Percentiles rank a stretch among this genome's conserved stretches.
phyloP scores from a whole-genome alignment of 2,113 vertebrate species.

The Tonatia bakeri region DNA sequence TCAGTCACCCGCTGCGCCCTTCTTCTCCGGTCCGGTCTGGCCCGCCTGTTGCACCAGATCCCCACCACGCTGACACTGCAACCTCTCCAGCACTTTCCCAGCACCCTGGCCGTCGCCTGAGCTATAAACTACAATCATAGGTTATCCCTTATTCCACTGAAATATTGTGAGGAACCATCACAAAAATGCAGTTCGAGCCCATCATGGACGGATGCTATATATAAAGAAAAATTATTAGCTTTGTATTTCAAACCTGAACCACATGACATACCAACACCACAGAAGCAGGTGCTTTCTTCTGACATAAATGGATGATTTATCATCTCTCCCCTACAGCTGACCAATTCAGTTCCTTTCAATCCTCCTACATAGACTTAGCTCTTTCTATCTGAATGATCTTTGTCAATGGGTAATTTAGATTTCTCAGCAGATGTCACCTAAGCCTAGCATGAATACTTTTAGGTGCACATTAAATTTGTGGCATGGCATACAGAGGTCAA shows the following conservation, averaged over 20 bases:
- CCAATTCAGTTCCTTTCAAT: conserved; percentile 57
- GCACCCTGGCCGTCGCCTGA: neutral
- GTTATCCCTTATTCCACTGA: conserved; percentile 18
- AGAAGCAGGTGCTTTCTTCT: neutral
- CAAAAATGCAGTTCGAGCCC: neutral
- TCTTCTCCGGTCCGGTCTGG: neutral
- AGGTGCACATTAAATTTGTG: conserved; percentile 76
- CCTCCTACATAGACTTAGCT: conserved; percentile 22
- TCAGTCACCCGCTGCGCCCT: rapidly evolving
- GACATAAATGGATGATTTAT: conserved; percentile 71
- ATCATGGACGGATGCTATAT: conserved; percentile 33
- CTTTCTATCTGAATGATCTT: conserved; percentile 69
- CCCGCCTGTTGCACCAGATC: neutral
- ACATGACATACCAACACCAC: conserved; percentile 40
- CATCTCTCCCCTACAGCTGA: conserved; percentile 32
- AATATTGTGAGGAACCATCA: conserved; percentile 44
- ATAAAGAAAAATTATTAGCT: conserved; percentile 63
- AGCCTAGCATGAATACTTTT: conserved; percentile 62
- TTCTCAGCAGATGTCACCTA: conserved; percentile 66
- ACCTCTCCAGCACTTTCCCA: neutral
- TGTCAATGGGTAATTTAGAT: conserved; percentile 78
- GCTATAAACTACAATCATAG: neutral
- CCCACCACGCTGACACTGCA: neutral
- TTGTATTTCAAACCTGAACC: conserved; percentile 59
- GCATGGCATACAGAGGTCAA: conserved; percentile 66